phyloP scores from a whole-genome alignment of 2,888 invertebrate species.

The Electrophaes corylata region DNA sequence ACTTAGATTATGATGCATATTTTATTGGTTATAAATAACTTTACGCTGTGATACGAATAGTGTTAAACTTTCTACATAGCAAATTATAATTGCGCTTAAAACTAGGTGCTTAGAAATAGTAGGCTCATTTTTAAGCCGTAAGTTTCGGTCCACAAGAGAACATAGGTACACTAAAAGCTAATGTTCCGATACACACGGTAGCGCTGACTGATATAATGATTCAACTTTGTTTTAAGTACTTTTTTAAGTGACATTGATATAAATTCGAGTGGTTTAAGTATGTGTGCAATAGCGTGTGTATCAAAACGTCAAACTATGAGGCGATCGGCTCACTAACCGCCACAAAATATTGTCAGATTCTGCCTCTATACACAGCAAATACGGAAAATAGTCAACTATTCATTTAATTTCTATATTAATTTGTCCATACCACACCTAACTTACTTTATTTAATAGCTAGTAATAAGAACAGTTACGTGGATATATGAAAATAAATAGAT shows the following conservation, averaged over 20 bases:
- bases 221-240: constrained; percentile 22
- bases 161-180: constrained; percentile 53
- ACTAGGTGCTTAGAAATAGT: constrained; percentile 45
- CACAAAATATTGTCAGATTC: constrained; percentile 38
- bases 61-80: constrained; percentile 60
- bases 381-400: constrained; percentile 73
- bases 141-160: constrained; percentile 65
- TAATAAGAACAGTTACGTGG: constrained; percentile 38
- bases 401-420: constrained; percentile 42
- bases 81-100: constrained; percentile 66
- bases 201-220: constrained; percentile 20
- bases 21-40: constrained; percentile 24
- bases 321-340: constrained; percentile 35
- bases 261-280: constrained; percentile 16
- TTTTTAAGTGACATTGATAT: constrained; percentile 26
- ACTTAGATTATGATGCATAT: constrained; percentile 15
- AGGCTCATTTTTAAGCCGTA: constrained; percentile 65
- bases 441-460: constrained; percentile 39
- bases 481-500: constrained; percentile 70
- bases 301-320: constrained; percentile 41
- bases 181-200: constrained; percentile 48
- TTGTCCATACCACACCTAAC: constrained; percentile 56
- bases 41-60: constrained; percentile 42
- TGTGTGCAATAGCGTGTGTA: constrained; percentile 38
- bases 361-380: constrained; percentile 59